Base-by-base conservation (phyloP, 2,888 invertebrate genomes). In the Scaptomyza tumidula region DNA sequence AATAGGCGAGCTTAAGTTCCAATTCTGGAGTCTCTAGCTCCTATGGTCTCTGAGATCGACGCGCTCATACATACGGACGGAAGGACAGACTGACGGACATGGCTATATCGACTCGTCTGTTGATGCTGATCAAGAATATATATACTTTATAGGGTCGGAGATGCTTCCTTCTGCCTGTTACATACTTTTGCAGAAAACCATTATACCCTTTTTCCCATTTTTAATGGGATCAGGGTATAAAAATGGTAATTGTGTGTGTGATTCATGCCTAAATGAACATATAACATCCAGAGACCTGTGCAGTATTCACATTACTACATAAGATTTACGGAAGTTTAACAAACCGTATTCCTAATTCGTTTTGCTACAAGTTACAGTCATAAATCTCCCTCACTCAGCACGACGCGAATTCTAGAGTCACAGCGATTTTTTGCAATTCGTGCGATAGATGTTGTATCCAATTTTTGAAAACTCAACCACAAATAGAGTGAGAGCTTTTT, bases 221-320 rank as follows among this genome's bases (percentile, higher is more conserved):
- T 24, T 5, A 24, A 24, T 24, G 24, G 24, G 24, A 4, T 24
- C 24, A 24, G 24, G 24, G 24, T 24, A 24, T 24, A 24, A 24
- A 24, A 24, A 24, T 78, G 75, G 16, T 74, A 75, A 78, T 69
- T 69, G 64, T 52, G 75, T 49, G 78, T 75, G 75, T 75, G 79
- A 74, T 68, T 29, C 53, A 24, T 29, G 45, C 0, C 0, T 33
- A 33, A 9, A 39, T 55, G 10, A 43, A 43, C 53, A n/a, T 53
- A 31, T 37, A 13, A n/a, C n/a, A 39, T 2, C 7, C 7, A 39
- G 0, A 39, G n/a, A n/a, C 3, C 7, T 14, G 14, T 14, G 9
- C 39, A 39, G 0, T 9, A 9, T 39, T 39, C 39, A 29, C 19
- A 13, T 6, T 14, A 13, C 27, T 41, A 16, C n/a, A n/a, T 37